phyloP scores from a whole-genome alignment of 2,888 invertebrate genomes.

The Andricus curvator region DNA sequence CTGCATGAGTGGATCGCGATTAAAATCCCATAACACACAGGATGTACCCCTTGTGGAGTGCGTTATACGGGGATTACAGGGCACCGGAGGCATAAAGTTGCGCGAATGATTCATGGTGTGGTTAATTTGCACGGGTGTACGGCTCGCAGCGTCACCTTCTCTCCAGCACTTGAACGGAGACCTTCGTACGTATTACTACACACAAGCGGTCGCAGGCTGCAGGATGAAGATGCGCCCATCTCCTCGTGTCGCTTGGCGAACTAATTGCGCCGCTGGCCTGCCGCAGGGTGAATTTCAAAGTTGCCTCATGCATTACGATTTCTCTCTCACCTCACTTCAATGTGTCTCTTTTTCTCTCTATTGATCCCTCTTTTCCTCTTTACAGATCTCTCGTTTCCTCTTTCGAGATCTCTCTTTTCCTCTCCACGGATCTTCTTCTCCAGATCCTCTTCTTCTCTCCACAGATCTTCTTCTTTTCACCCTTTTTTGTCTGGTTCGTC shows the following conservation, averaged over 20 bases:
- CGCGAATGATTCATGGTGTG: conserved; percentile 58
- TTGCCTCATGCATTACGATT: conserved; percentile 45
- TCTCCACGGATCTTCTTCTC: not conserved
- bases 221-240: conserved; percentile 55
- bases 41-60: conserved; percentile 53
- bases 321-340: conserved; percentile 22
- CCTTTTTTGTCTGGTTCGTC: conserved; percentile 1
- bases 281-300: conserved; percentile 52
- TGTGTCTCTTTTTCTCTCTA: not conserved
- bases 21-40: conserved; percentile 66
- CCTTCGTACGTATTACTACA: conserved; percentile 21
- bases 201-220: conserved; percentile 46
- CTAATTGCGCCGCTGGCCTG: conserved; percentile 54
- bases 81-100: conserved; percentile 56
- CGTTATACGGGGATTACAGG: conserved; percentile 57
- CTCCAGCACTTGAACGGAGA: conserved; percentile 43
- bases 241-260: conserved; percentile 51
- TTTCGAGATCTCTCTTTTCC: conserved; percentile 2
- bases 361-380: conserved; percentile 6
- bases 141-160: conserved; percentile 44
- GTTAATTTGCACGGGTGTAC: conserved; percentile 56
- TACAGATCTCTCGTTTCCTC: not conserved
- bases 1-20: conserved; percentile 55
- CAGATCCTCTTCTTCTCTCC: not conserved
- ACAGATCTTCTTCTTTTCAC: not conserved